Conservation (phyloP, 2,113 vertebrate genomes). For the Recurvirostra avosetta region DNA sequence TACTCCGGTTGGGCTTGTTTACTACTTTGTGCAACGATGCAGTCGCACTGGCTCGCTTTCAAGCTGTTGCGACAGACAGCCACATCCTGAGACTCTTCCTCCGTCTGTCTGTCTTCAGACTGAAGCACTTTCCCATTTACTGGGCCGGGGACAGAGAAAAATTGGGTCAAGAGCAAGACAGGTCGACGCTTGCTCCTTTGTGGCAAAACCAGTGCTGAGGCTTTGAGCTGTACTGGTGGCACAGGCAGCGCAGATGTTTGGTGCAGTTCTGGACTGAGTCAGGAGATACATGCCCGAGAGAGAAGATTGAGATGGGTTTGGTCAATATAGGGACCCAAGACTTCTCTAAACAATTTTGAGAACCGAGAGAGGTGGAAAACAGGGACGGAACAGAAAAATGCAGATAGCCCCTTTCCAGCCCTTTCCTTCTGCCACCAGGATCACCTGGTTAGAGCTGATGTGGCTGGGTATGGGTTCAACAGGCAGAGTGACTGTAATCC, state of each 20-base stretch:
- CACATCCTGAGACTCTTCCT: slow-evolving; percentile 12
- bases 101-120: not conserved
- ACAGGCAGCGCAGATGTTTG: not conserved
- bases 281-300: accelerated
- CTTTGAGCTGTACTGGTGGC: no score
- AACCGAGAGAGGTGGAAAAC: not conserved
- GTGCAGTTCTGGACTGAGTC: not conserved
- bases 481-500: not conserved
- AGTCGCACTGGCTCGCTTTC: not conserved
- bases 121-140: not conserved
- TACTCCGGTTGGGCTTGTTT: not conserved
- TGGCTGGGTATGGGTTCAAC: not conserved
- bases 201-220: no score
- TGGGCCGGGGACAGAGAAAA: not conserved
- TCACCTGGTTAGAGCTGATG: not conserved
- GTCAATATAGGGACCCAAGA: not conserved
- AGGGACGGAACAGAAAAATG: not conserved
- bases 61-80: not conserved
- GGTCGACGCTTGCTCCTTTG: not conserved
- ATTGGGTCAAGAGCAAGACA: not conserved
- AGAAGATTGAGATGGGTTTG: not conserved
- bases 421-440: not conserved
- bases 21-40: not conserved
- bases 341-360: not conserved
- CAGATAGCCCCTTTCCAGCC: not conserved